These are phyloP conservation scores for Brachyalestes nurse DNA, from an alignment of 2,797 vertebrate genomes.

Conservation along the genomic window DNA sequence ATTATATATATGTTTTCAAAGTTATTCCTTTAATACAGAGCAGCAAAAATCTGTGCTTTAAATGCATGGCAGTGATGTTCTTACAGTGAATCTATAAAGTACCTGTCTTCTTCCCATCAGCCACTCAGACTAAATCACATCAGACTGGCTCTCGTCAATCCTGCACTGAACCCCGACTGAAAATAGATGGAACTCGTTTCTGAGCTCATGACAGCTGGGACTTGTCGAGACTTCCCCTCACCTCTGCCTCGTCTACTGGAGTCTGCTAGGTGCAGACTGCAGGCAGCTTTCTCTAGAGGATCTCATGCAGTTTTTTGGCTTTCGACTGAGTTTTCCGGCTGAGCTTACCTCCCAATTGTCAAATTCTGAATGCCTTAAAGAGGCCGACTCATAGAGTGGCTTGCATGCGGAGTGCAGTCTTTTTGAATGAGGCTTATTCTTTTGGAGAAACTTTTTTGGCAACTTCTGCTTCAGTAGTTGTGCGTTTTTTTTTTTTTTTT, in stretches of 20 bases:
- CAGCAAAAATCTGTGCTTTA: too few species aligned
- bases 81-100: too few species aligned
- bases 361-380: background rate
- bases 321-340: background rate
- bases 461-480: too few species aligned
- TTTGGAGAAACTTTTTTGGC: background rate
- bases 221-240: conserved; percentile 10
- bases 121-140: too few species aligned
- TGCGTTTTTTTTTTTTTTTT: too few species aligned
- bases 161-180: too few species aligned
- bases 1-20: too few species aligned
- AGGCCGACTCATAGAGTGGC: background rate
- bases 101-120: too few species aligned
- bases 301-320: background rate
- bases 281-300: conserved; percentile 5
- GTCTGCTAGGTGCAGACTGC: conserved; percentile 7
- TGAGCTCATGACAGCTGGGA: conserved; percentile 23
- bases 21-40: too few species aligned
- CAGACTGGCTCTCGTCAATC: too few species aligned
- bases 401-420: background rate
- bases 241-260: background rate
- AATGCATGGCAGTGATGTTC: too few species aligned
- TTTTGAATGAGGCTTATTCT: too few species aligned
- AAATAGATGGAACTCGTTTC: background rate
- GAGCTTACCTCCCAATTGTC: conserved; percentile 12